Conservation (phyloP, 2,797 vertebrate species). For the Gallinago nigripennis region DNA sequence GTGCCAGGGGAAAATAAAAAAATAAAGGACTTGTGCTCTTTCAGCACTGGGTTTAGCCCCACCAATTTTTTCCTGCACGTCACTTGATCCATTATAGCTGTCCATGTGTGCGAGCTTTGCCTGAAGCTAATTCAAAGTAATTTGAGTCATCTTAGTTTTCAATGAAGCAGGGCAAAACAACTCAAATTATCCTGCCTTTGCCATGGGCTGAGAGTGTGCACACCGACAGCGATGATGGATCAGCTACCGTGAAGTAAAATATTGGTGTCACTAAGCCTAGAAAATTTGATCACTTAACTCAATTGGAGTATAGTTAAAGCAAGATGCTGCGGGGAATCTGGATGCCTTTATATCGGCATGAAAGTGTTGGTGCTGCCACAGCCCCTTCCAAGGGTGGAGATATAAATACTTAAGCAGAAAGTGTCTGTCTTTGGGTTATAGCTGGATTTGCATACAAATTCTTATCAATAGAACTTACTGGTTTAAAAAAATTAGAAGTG, state of each 20-base stretch:
- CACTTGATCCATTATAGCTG: constrained; percentile 23
- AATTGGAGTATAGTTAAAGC: not conserved
- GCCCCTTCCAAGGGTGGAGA: not conserved
- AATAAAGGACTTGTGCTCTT: not conserved
- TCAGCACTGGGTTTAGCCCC: not conserved
- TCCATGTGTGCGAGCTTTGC: not conserved
- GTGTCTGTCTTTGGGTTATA: not conserved
- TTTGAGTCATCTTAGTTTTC: constrained; percentile 56
- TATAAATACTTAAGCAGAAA: not conserved
- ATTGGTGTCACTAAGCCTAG: constrained; percentile 1
- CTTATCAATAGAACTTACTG: not conserved
- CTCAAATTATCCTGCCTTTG: constrained; percentile 39
- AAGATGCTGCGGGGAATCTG: not conserved
- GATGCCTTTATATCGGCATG: not conserved
- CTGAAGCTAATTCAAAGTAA: constrained; percentile 32
- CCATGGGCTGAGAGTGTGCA: not conserved
- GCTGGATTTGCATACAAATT: not conserved
- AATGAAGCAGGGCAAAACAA: constrained; percentile 49
- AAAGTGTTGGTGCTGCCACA: not conserved
- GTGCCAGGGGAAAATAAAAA: not conserved
- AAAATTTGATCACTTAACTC: constrained; percentile 22
- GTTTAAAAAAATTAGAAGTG: not conserved
- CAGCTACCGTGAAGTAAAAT: constrained; percentile 25
- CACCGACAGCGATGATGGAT: constrained; percentile 27
- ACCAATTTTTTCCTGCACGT: not conserved